A percentile compares a stretch with the other conserved stretches of the same genome.
Conservation (phyloP, 2,797 vertebrate genomes). For the Poeciliopsis presidionis region DNA sequence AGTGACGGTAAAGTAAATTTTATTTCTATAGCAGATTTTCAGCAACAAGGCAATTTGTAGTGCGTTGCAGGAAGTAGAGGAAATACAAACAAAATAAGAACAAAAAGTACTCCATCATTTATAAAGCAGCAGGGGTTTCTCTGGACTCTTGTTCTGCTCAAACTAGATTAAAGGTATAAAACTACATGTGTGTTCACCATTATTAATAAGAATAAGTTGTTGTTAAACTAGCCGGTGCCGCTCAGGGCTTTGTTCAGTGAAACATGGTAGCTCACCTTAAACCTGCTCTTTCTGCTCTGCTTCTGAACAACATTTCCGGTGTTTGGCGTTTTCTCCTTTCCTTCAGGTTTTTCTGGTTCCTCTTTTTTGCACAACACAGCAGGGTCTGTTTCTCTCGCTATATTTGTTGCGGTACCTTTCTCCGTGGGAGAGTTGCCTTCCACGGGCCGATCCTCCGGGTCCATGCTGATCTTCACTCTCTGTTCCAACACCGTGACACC, state of each 20-base stretch:
- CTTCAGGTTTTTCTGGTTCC: constrained; percentile 1
- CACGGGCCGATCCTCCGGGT: not conserved
- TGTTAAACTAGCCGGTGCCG: not conserved
- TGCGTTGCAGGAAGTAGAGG: too few species aligned
- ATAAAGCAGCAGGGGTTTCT: too few species aligned
- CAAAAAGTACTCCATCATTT: too few species aligned
- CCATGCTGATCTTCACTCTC: constrained; percentile 24
- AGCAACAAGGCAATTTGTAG: too few species aligned
- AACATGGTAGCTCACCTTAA: constrained; percentile 41
- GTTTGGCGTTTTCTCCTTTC: constrained; percentile 10
- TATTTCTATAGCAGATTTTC: too few species aligned
- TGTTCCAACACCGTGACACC: constrained; percentile 34
- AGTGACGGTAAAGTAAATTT: not conserved
- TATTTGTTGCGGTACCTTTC: not conserved
- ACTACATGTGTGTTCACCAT: too few species aligned
- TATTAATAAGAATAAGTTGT: too few species aligned
- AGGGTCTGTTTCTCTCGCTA: not conserved
- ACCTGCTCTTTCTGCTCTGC: constrained; percentile 22
- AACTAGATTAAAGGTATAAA: too few species aligned
- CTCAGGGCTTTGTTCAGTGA: constrained; percentile 40
- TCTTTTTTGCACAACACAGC: constrained; percentile 1
- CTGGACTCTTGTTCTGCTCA: too few species aligned
- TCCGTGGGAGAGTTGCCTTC: constrained; percentile 1
- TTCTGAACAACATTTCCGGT: constrained; percentile 11
- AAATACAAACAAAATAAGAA: too few species aligned